Conservation (phyloP, 2,797 vertebrate genomes). For the Alfaro cultratus region DNA sequence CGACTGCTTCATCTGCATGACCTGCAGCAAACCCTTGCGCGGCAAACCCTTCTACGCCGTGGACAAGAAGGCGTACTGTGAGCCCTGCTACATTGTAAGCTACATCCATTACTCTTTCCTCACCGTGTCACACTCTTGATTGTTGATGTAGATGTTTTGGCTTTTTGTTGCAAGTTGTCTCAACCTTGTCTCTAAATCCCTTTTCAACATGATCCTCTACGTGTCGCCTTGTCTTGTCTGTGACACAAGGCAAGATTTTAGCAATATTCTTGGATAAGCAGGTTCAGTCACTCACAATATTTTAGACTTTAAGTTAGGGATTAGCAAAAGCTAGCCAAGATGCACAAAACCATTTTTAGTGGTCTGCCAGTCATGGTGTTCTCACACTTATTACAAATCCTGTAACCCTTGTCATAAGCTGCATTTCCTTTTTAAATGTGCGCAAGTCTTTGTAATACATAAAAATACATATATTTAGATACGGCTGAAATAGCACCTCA, state of each 20-base stretch:
- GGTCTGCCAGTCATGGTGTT: background rate
- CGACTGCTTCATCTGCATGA: constrained; percentile 94
- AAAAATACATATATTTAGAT: no score
- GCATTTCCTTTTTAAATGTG: no score
- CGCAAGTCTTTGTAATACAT: no score
- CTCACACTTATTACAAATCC: background rate
- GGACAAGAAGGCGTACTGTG: constrained; percentile 98
- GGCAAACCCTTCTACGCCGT: constrained; percentile 97
- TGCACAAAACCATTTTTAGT: background rate
- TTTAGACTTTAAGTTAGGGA: background rate
- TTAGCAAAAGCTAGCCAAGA: background rate
- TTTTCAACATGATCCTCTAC: background rate
- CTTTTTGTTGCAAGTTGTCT: background rate
- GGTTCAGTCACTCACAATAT: background rate
- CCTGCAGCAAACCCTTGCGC: constrained; percentile 86
- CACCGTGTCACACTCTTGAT: constrained; percentile 12
- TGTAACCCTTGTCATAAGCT: no score
- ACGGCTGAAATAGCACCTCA: no score
- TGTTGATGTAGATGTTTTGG: background rate
- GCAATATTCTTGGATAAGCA: background rate
- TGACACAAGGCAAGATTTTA: background rate
- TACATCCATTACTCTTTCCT: constrained; percentile 18
- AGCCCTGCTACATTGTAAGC: constrained; percentile 98
- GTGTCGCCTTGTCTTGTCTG: background rate
- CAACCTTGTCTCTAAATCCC: background rate